Evolutionary conservation across 2,888 invertebrate species (phyloP), one percentile per base, ranked within the genome.

Genomic region (Aricia artaxerxes): DNA sequence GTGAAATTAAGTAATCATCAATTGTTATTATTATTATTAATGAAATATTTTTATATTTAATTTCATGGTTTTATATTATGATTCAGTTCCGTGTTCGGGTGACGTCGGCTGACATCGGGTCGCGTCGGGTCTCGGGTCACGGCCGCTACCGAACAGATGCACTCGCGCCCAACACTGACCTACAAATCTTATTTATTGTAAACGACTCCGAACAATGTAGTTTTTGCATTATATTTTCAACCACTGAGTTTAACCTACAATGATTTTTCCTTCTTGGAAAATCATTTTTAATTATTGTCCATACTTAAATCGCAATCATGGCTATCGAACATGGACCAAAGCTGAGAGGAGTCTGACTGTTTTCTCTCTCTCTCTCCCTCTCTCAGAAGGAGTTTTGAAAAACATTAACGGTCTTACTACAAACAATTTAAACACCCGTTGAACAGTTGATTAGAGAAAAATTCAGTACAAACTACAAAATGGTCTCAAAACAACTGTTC

Each of bases 121-220:
- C 73, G 40, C 57, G 72, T 57, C 78, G 57, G 78, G 78, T 78
- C 78, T 57, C 78, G 57, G 78, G 73, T 78, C 78, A 78, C 9
- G 78, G 78, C n/a, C 78, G 49, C 38, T 16, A 73, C 38, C 5
- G 61, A 61, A 40, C 40, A 64, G 64, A 78, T 78, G 78, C 78
- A 49, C 78, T 72, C 78, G 72, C 35, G 40, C 53, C 72, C 77
- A 78, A 79, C 80, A 80, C 78, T 81, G 81, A 81, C 81, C 80
- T 78, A 79, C 24, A 77, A 31, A 73, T 80, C 44, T 57, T 77
- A 73, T 69, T 57, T 77, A 40, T 60, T 38, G 35, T 73, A 78
- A 69, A 78, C 69, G 64, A 11, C 53, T 77, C 77, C 38, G 16
- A 57, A 38, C 57, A 53, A 57, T 40, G n/a, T 35, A 49, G 44